Conservation (phyloP, 1,140 invertebrate species). For the Trichonephila clavata region DNA sequence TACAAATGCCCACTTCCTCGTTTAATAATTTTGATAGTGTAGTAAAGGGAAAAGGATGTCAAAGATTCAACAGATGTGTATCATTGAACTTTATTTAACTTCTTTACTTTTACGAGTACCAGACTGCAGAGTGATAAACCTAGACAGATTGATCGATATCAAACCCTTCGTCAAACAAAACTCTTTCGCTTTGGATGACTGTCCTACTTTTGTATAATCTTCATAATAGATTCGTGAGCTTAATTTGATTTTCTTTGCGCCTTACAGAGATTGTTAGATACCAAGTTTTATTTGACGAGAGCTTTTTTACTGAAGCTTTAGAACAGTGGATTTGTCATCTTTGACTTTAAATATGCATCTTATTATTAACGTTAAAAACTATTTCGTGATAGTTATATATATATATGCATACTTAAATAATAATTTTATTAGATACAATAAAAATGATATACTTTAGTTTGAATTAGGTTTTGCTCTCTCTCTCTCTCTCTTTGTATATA, state of each 20-base stretch:
- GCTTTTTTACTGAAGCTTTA: neutral
- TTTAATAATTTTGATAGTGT: neutral
- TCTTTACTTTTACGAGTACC: neutral
- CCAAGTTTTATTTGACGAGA: neutral
- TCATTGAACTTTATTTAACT: slow-evolving; percentile 49
- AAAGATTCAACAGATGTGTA: slow-evolving; percentile 19
- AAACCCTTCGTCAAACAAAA: slow-evolving; percentile 27
- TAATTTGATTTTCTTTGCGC: neutral
- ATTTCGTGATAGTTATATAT: no score
- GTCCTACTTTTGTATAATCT: slow-evolving; percentile 31
- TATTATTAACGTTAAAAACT: no score
- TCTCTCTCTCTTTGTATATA: no score
- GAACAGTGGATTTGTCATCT: no score
- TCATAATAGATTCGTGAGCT: neutral
- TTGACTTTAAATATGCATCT: no score
- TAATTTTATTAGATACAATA: no score
- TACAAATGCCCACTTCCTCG: neutral
- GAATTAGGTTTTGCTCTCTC: no score
- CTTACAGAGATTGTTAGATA: neutral
- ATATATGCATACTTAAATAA: no score
- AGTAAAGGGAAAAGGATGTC: slow-evolving; percentile 5
- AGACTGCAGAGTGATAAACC: slow-evolving; percentile 3
- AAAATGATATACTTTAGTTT: no score
- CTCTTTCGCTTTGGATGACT: neutral
- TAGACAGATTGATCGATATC: slow-evolving; percentile 57